phyloP scores from a whole-genome alignment of 2,797 vertebrate species.

The Tenualosa ilisha region DNA sequence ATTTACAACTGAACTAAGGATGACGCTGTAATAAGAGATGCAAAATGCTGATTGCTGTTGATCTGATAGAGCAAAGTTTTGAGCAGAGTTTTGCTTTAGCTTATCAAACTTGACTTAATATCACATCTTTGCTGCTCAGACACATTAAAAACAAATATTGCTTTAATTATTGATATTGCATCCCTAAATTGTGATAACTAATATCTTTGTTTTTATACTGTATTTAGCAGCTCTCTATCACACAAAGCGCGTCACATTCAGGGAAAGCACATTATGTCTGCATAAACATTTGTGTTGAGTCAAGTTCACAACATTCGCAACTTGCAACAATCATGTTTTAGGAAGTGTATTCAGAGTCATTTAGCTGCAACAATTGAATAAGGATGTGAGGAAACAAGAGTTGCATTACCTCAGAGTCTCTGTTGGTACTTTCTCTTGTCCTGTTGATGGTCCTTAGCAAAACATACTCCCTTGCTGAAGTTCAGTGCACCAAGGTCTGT shows the following conservation, averaged over 20 bases:
- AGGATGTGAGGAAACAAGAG: neutral
- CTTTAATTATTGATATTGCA: neutral
- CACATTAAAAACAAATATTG: neutral
- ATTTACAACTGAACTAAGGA: neutral
- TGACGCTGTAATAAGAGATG: neutral
- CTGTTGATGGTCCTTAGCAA: neutral
- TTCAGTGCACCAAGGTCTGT: neutral
- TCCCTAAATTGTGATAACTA: neutral
- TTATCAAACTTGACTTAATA: neutral
- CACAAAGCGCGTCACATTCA: neutral
- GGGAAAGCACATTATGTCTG: neutral
- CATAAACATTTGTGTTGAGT: neutral
- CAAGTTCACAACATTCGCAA: neutral
- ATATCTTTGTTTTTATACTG: neutral
- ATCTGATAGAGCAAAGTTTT: too few species aligned
- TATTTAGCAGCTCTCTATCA: neutral
- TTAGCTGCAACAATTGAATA: neutral
- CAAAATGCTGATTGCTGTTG: too few species aligned
- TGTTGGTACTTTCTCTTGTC: neutral
- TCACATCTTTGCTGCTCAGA: neutral
- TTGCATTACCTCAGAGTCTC: neutral
- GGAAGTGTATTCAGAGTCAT: neutral
- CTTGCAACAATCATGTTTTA: neutral
- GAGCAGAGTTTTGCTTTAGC: too few species aligned
- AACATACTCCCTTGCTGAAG: neutral